Percentiles rank a stretch among this genome's conserved stretches.
These are phyloP conservation scores for Manacus vitellinus DNA, from an alignment of 2,113 vertebrate species.

Conservation along the genomic window DNA sequence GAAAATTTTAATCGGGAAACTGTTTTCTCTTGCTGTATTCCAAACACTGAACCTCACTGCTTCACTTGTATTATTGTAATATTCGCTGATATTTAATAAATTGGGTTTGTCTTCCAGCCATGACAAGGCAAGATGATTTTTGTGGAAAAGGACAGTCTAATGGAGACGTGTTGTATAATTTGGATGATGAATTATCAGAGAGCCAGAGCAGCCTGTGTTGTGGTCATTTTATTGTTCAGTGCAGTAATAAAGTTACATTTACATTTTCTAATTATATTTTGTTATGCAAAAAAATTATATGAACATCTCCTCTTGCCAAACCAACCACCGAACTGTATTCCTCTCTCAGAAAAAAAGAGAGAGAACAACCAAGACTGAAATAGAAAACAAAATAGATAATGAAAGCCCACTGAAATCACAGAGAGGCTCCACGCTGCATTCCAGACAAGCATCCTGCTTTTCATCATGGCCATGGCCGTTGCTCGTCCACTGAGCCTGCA, in stretches of 20 bases:
- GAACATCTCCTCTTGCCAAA: neutral
- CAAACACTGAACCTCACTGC: neutral
- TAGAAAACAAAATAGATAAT: constrained; percentile 54
- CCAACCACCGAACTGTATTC: neutral
- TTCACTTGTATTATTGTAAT: neutral
- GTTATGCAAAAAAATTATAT: neutral
- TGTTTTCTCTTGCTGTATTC: neutral
- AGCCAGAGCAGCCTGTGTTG: neutral
- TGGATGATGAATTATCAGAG: neutral
- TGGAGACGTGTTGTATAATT: constrained; percentile 10
- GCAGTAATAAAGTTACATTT: constrained; percentile 18
- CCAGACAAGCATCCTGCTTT: constrained; percentile 48
- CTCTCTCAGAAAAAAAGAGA: neutral
- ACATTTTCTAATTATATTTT: constrained; percentile 9
- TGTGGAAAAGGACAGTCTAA: neutral
- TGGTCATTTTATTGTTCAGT: constrained; percentile 13
- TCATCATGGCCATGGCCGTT: neutral
- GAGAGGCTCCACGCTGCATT: neutral
- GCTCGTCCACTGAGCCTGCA: neutral
- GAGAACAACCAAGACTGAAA: neutral
- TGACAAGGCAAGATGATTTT: neutral
- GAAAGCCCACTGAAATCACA: neutral
- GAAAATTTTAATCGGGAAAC: neutral
- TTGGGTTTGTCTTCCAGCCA: neutral
- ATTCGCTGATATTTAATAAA: neutral